A percentile compares a stretch with the other conserved stretches of the same genome.
Evolutionary conservation across 1,140 invertebrate species (phyloP).

Genomic region (Psix sp.): DNA sequence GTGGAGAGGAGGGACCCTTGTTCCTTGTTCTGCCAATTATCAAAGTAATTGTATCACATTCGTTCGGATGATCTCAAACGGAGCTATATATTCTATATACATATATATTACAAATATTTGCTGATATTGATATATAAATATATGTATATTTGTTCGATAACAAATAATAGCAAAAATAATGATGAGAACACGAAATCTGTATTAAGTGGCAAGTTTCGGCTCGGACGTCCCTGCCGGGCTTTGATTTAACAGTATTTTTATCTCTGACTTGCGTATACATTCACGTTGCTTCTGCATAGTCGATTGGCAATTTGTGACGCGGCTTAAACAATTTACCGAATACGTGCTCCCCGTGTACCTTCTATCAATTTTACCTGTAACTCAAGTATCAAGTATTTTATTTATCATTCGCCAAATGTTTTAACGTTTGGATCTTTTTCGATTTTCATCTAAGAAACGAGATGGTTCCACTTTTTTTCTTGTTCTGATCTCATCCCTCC

Average conservation of each 20-base stretch:
- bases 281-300: constrained; percentile 46
- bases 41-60: constrained; percentile 54
- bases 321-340: constrained; percentile 36
- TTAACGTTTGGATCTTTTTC: no score
- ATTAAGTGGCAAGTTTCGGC: constrained; percentile 22
- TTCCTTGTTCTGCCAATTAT: constrained; percentile 65
- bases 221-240: constrained; percentile 12
- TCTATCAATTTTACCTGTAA: background rate
- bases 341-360: constrained; percentile 25
- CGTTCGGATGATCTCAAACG: constrained; percentile 52
- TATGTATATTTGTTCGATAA: constrained; percentile 47
- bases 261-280: constrained; percentile 26
- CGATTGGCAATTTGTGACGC: constrained; percentile 36
- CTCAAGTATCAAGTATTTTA: no score
- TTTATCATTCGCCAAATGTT: background rate
- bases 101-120: constrained; percentile 35
- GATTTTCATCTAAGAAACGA: background rate
- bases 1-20: constrained; percentile 74
- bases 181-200: constrained; percentile 13
- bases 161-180: constrained; percentile 22
- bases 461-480: no score
- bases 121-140: constrained; percentile 32
- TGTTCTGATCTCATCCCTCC: constrained; percentile 42
- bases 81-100: constrained; percentile 33
- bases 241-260: constrained; percentile 33